Percentiles rank a stretch among this genome's conserved stretches.
phyloP scores from a whole-genome alignment of 2,888 invertebrate genomes.

The Ophonus ardosiacus region DNA sequence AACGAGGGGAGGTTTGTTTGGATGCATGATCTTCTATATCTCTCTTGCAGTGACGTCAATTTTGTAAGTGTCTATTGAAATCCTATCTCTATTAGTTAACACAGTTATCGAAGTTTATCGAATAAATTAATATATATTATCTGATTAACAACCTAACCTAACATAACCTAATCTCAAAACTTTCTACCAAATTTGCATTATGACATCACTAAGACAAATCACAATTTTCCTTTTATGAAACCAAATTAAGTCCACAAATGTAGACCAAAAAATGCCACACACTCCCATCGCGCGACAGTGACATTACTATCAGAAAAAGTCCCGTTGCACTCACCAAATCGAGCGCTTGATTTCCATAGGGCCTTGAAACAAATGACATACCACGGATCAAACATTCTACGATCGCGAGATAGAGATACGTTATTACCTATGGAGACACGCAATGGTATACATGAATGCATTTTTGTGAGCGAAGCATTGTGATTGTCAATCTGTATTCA shows the following conservation, averaged over 20 bases:
- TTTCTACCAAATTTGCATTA: not conserved
- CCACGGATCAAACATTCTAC: slow-evolving; percentile 47
- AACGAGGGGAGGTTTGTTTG: too few relatives aligned
- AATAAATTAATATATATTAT: not conserved
- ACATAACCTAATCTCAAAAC: not conserved
- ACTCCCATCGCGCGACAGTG: not conserved
- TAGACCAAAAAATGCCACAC: slow-evolving; percentile 22
- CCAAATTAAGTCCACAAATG: slow-evolving; percentile 26
- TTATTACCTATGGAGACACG: not conserved
- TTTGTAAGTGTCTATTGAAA: too few relatives aligned
- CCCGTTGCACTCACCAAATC: slow-evolving; percentile 54
- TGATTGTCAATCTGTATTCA: not conserved
- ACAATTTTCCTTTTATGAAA: slow-evolving; percentile 9
- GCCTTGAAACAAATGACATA: slow-evolving; percentile 57
- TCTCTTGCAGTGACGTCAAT: too few relatives aligned
- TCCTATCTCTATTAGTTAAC: too few relatives aligned
- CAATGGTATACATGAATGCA: not conserved
- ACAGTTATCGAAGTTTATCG: not conserved
- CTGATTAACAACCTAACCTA: not conserved
- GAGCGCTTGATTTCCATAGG: slow-evolving; percentile 51
- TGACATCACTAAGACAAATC: slow-evolving; percentile 1
- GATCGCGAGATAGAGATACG: not conserved
- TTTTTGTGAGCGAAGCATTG: not conserved
- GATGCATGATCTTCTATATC: too few relatives aligned
- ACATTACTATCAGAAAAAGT: slow-evolving; percentile 49